phyloP scores from a whole-genome alignment of 2,797 vertebrate genomes.

The Telmatherina bonti region DNA sequence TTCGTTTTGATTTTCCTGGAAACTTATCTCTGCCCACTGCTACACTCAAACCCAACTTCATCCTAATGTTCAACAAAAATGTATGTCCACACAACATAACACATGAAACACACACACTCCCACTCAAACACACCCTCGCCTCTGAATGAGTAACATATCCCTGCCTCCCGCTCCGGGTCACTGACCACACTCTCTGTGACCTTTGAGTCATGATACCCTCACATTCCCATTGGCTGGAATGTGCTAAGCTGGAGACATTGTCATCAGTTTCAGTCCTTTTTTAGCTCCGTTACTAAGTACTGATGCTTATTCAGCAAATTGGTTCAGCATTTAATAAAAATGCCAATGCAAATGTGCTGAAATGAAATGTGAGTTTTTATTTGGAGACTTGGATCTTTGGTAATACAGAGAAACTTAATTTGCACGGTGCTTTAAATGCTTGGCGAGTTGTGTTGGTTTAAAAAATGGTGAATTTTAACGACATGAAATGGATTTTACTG shows the following conservation, averaged over 20 bases:
- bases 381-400: neutral
- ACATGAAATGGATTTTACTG: neutral
- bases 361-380: neutral
- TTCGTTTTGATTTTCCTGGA: neutral
- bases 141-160: constrained; percentile 10
- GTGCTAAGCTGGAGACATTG: neutral
- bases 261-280: neutral
- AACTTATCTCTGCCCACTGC: neutral
- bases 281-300: neutral
- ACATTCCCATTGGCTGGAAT: constrained; percentile 1
- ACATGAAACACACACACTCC: constrained; percentile 8
- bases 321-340: neutral
- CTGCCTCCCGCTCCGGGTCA: constrained; percentile 30
- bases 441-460: neutral
- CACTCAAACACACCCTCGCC: constrained; percentile 3
- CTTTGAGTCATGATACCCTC: constrained; percentile 22
- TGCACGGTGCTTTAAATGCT: neutral
- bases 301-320: neutral
- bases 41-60: neutral
- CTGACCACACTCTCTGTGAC: constrained; percentile 50
- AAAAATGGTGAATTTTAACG: neutral
- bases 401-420: no score
- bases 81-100: constrained; percentile 1
- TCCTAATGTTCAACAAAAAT: constrained; percentile 12
- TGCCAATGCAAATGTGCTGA: neutral